Evolutionary conservation across 2,797 vertebrate genomes (phyloP).

Genomic region (Oophaga sylvatica): DNA sequence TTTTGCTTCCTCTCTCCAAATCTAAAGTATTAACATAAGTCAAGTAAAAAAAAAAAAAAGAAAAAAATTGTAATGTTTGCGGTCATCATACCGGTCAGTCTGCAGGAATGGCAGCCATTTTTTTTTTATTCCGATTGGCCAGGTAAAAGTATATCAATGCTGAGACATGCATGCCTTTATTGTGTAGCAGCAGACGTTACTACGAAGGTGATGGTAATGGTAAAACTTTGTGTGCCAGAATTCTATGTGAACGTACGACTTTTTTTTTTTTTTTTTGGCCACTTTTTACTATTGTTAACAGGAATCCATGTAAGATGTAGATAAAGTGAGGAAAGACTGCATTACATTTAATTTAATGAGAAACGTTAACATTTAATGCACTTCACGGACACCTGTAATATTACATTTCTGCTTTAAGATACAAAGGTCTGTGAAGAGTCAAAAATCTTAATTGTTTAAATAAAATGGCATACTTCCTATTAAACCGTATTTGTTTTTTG

Average conservation of each 20-base stretch:
- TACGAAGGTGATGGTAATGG: conserved; percentile 47
- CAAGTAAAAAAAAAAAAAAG: conserved; percentile 5
- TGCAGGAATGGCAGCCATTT: conserved; percentile 30
- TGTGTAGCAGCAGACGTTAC: conserved; percentile 42
- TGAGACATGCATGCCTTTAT: conserved; percentile 51
- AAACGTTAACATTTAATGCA: conserved; percentile 66
- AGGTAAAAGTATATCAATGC: conserved; percentile 36
- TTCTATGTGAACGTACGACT: conserved; percentile 29
- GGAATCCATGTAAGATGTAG: conserved; percentile 29
- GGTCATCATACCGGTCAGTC: conserved; percentile 31
- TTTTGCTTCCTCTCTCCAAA: neutral
- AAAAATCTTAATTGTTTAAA: conserved; percentile 70
- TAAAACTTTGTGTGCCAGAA: conserved; percentile 38
- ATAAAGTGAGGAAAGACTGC: conserved; percentile 32
- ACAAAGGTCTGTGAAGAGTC: conserved; percentile 72
- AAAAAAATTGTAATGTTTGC: conserved; percentile 28
- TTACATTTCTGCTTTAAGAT: conserved; percentile 74
- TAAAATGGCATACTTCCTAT: conserved; percentile 62
- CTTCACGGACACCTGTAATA: conserved; percentile 68
- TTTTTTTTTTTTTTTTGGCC: neutral
- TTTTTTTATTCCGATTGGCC: conserved; percentile 17
- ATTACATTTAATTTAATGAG: conserved; percentile 66
- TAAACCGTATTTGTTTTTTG: conserved; percentile 15
- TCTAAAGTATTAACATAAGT: conserved; percentile 47
- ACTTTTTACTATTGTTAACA: conserved; percentile 21